These are phyloP conservation scores for Psettodes erumei DNA, from an alignment of 2,113 vertebrate species.

Conservation along the genomic window DNA sequence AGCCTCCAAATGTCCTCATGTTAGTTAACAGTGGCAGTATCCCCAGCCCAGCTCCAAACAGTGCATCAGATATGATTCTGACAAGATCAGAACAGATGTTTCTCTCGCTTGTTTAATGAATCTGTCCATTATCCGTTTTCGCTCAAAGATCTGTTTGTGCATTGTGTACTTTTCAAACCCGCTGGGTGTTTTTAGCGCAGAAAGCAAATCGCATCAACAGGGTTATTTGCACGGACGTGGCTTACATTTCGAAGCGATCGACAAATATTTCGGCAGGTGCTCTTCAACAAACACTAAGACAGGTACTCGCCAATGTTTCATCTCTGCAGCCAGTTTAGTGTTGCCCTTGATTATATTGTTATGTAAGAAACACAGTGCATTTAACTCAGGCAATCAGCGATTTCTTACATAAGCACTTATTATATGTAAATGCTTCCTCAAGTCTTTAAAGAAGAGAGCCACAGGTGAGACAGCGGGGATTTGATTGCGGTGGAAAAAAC, in stretches of 20 bases:
- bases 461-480: conserved; percentile 8
- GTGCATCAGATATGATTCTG: neutral
- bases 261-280: conserved; percentile 27
- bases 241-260: conserved; percentile 15
- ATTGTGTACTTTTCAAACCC: conserved; percentile 16
- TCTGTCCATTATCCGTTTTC: conserved; percentile 1
- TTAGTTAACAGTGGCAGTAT: neutral
- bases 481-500: conserved; percentile 39
- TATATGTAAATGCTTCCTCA: conserved; percentile 36
- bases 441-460: conserved; percentile 26
- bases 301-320: conserved; percentile 4
- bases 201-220: neutral
- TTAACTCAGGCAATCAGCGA: conserved; percentile 50
- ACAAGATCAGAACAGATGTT: conserved; percentile 42
- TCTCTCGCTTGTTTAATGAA: conserved; percentile 21
- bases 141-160: conserved; percentile 1
- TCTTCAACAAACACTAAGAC: neutral
- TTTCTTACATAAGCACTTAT: conserved; percentile 43
- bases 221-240: neutral
- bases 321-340: conserved; percentile 12
- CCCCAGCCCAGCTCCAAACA: conserved; percentile 14
- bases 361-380: conserved; percentile 8
- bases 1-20: neutral
- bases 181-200: conserved; percentile 6
- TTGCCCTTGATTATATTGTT: conserved; percentile 21